Evolutionary conservation across 2,113 vertebrate species (phyloP).

Genomic region (Neodontobutis hainanensis): DNA sequence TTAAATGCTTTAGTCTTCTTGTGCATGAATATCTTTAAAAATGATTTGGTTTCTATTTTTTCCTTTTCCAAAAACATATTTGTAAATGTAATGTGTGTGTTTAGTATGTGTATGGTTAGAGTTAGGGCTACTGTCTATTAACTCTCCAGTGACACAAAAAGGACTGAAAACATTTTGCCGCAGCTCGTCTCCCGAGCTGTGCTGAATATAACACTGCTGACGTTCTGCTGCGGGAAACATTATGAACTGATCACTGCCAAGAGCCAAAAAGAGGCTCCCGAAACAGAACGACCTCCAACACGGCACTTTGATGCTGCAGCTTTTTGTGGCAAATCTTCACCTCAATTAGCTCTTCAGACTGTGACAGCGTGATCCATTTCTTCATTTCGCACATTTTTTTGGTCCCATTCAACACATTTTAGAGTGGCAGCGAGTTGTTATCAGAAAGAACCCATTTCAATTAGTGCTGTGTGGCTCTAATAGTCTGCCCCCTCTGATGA

Average conservation of each 20-base stretch:
- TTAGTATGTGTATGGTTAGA: too few relatives aligned
- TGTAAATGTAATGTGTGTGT: too few relatives aligned
- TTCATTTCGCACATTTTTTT: conserved; percentile 37
- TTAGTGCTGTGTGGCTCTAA: conserved; percentile 56
- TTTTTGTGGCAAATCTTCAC: conserved; percentile 38
- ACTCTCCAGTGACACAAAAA: too few relatives aligned
- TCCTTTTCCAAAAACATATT: too few relatives aligned
- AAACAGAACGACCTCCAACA: conserved; percentile 13
- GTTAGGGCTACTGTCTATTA: too few relatives aligned
- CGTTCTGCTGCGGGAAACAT: neutral
- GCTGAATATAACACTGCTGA: neutral
- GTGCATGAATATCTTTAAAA: too few relatives aligned
- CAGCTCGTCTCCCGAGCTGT: too few relatives aligned
- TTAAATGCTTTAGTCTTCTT: too few relatives aligned
- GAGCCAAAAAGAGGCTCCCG: neutral
- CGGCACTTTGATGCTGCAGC: conserved; percentile 3
- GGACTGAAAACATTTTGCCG: too few relatives aligned
- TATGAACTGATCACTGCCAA: conserved; percentile 28
- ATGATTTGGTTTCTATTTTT: too few relatives aligned
- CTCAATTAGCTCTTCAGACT: conserved; percentile 48
- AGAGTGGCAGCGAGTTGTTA: conserved; percentile 35
- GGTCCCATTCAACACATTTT: conserved; percentile 44
- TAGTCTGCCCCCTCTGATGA: conserved; percentile 54
- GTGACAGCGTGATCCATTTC: conserved; percentile 25
- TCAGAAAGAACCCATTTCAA: conserved; percentile 63